Base-by-base conservation (phyloP, 2,113 vertebrate species). In the Triplophysa tibetana region DNA sequence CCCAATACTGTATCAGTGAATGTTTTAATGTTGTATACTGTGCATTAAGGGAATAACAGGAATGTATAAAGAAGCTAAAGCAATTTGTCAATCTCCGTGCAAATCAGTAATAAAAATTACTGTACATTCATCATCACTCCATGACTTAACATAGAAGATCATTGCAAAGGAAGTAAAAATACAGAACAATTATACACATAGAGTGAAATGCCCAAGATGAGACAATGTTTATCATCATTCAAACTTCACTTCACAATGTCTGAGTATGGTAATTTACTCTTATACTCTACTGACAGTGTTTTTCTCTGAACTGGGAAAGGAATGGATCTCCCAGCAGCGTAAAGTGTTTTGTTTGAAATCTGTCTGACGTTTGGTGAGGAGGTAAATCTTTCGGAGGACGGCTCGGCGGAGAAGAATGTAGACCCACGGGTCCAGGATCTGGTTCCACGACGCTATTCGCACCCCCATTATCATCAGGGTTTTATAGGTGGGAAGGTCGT, bases 341-440 rank as follows among this genome's bases (percentile, higher is more conserved):
- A 93, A 77, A 1, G 86, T 86, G 11, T 86, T 87, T 13, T 89
- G 89, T 81, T 89, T 91, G 14, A 91, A 23, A 2, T 90, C 73
- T 0, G 84, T 81, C 78, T 91, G 89, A n/a, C 90, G 88, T 66
- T 93, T 92, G 17, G 90, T 83, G 10, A 95, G 87, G 82, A 90
- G 88, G 83, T 93, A 93, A 84, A 97, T 88, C 72, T 94, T 95
- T 67, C 91, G 91, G 48, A 97, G 90, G 70, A 97, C 93, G 0
- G 95, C 91, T 17, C 95, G 94, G 12, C 96, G 94, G 50, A 97
- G 92, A 78, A 97, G 91, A 81, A 97, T 97, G 85, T 97, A 97
- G 21, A 97, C 95, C 96, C 96, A 97, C 38, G 96, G 96, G 85
- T 97, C 96, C 38, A 96, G 89, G 81, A 96, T 96, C 92, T 97